Evolutionary conservation across 1,140 invertebrate genomes (phyloP).

Genomic region (Drosophila baimaii): DNA sequence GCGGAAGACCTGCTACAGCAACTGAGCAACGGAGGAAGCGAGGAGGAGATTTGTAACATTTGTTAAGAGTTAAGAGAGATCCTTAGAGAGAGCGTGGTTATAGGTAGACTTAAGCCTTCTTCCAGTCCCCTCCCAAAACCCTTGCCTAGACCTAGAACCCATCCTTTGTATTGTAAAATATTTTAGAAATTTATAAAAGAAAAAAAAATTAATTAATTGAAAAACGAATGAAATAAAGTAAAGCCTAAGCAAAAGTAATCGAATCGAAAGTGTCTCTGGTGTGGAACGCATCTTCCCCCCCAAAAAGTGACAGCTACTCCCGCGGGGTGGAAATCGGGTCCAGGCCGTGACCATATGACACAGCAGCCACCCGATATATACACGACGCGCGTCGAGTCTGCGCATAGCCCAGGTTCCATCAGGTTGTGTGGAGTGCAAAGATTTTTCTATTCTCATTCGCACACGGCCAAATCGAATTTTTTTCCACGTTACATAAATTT

Average conservation of each 20-base stretch:
- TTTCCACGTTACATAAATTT: constrained; percentile 59
- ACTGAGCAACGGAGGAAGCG: constrained; percentile 85
- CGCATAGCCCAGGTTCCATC: constrained; percentile 41
- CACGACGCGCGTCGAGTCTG: constrained; percentile 42
- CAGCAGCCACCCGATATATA: constrained; percentile 56
- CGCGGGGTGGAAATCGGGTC: constrained; percentile 26
- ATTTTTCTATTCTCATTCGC: constrained; percentile 56
- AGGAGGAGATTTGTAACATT: constrained; percentile 35
- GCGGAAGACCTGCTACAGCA: constrained; percentile 94
- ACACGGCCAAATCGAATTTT: constrained; percentile 48
- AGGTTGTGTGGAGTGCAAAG: constrained; percentile 49
- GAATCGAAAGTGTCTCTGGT: constrained; percentile 19
- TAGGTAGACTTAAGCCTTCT: constrained; percentile 46
- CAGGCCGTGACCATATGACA: constrained; percentile 48
- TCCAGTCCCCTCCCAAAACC: constrained; percentile 6
- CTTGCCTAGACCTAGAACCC: constrained; percentile 1
- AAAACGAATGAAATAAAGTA: constrained; percentile 39
- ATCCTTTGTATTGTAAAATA: constrained; percentile 35
- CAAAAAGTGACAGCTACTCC: constrained; percentile 1
- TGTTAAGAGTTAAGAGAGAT: constrained; percentile 17
- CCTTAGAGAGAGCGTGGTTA: constrained; percentile 20
- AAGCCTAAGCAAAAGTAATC: constrained; percentile 41
- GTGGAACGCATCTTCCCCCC: constrained; percentile 25
- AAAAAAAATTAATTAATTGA: neutral
- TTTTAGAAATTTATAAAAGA: constrained; percentile 22